phyloP scores from a whole-genome alignment of 1,140 invertebrate genomes.

The Lordiphosa collinella region DNA sequence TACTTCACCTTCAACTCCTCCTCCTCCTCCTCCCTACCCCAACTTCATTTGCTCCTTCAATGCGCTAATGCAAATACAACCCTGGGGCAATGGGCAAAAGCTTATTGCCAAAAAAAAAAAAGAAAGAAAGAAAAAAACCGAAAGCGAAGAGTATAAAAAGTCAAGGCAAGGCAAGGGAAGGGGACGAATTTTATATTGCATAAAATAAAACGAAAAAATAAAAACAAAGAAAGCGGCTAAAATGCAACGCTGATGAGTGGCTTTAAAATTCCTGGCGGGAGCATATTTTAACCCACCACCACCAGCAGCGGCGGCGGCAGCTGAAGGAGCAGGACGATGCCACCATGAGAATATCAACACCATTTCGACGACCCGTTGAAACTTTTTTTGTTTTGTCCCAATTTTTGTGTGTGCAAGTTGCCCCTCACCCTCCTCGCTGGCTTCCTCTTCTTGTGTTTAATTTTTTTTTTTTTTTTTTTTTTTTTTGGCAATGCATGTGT shows the following conservation, averaged over 20 bases:
- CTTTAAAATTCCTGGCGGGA: conserved; percentile 50
- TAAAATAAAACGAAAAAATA: conserved; percentile 2
- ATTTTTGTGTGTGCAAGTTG: conserved; percentile 29
- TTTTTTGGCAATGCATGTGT: not conserved
- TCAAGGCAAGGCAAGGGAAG: not conserved
- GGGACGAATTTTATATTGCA: too few species aligned
- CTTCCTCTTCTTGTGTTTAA: too few species aligned
- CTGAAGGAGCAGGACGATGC: conserved; percentile 12
- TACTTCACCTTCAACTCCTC: too few species aligned
- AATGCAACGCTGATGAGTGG: conserved; percentile 50
- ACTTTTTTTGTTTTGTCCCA: conserved; percentile 62
- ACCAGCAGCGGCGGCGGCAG: conserved; percentile 13
- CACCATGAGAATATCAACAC: conserved; percentile 61
- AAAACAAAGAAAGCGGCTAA: conserved; percentile 37
- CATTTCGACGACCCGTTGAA: conserved; percentile 37
- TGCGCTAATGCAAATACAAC: conserved; percentile 65
- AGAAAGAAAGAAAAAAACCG: conserved; percentile 48
- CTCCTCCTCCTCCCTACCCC: too few species aligned
- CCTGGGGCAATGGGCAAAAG: conserved; percentile 62
- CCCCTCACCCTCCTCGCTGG: not conserved
- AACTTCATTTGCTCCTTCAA: conserved; percentile 2
- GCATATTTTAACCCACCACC: conserved; percentile 30
- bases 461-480: not conserved
- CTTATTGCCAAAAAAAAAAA: conserved; percentile 66
- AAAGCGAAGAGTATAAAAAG: conserved; percentile 7